These are phyloP conservation scores for Sminthopsis crassicaudata DNA, from an alignment of 2,113 vertebrate species.

Conservation along the genomic window DNA sequence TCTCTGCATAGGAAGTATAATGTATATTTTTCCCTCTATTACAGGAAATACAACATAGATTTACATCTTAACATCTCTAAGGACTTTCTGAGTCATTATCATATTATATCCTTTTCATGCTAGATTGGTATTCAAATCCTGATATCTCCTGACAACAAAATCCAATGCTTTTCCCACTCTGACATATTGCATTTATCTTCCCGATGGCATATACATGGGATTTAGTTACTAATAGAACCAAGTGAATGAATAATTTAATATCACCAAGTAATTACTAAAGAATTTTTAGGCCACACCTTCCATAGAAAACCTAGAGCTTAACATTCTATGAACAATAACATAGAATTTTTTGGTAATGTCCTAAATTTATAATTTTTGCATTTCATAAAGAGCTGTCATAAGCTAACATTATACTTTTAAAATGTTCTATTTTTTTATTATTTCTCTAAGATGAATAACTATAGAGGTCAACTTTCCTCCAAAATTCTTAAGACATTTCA, in stretches of 20 bases:
- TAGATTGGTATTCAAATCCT: neutral
- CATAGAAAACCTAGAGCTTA: neutral
- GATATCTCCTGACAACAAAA: neutral
- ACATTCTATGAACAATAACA: constrained; percentile 14
- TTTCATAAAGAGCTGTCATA: neutral
- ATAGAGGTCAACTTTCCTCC: accelerated
- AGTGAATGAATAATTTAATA: neutral
- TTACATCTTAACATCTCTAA: neutral
- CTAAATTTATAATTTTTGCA: neutral
- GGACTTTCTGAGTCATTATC: neutral
- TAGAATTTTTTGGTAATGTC: neutral
- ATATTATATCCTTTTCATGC: neutral
- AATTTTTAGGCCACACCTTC: neutral
- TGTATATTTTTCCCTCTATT: too few species aligned
- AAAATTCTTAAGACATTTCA: accelerated
- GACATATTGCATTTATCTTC: neutral
- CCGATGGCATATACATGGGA: neutral
- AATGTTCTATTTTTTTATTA: too few species aligned
- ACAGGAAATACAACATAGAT: neutral
- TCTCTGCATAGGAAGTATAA: neutral
- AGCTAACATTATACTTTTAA: neutral
- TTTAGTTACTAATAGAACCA: neutral
- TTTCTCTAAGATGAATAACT: neutral
- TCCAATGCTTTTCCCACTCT: neutral
- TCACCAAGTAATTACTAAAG: neutral